These are phyloP conservation scores for Gymnocypris eckloni DNA, from an alignment of 2,797 vertebrate species.

Conservation along the genomic window DNA sequence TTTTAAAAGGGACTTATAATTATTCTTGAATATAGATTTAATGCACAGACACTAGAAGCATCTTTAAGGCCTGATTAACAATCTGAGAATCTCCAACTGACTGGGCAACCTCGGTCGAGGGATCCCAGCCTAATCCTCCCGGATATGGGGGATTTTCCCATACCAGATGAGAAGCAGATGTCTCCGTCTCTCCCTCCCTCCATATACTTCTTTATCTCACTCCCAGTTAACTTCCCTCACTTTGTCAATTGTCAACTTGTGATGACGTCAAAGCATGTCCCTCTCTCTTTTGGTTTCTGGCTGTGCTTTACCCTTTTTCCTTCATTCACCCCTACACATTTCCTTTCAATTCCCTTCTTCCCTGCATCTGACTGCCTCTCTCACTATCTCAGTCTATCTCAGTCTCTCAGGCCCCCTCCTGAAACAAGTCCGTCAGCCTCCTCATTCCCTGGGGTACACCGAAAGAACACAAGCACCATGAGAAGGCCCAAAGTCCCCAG, in stretches of 20 bases:
- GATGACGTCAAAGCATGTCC: slow-evolving; percentile 55
- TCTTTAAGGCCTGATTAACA: slow-evolving; percentile 15
- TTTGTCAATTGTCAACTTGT: slow-evolving; percentile 59
- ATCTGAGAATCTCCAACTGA: slow-evolving; percentile 60
- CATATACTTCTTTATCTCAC: slow-evolving; percentile 30
- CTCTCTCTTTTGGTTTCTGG: slow-evolving; percentile 56
- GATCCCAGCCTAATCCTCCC: slow-evolving; percentile 75
- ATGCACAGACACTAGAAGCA: background rate
- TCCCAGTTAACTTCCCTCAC: slow-evolving; percentile 42
- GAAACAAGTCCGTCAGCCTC: slow-evolving; percentile 66
- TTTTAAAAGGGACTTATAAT: background rate
- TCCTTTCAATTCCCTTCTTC: slow-evolving; percentile 42
- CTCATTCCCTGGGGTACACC: slow-evolving; percentile 62
- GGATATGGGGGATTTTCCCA: slow-evolving; percentile 82
- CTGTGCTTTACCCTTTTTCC: slow-evolving; percentile 52
- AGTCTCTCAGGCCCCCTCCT: slow-evolving; percentile 60
- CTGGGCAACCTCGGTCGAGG: slow-evolving; percentile 71
- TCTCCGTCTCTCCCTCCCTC: slow-evolving; percentile 62
- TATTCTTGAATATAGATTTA: background rate
- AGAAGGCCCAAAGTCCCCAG: slow-evolving; percentile 79
- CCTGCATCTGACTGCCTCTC: slow-evolving; percentile 50
- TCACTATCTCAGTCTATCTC: slow-evolving; percentile 61
- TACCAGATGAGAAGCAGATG: slow-evolving; percentile 87
- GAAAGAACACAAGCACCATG: slow-evolving; percentile 83
- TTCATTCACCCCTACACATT: slow-evolving; percentile 55